Percentiles rank a stretch among this genome's conserved stretches.
Conservation (phyloP, 2,797 vertebrate genomes). For the Cyprinodon diabolis region DNA sequence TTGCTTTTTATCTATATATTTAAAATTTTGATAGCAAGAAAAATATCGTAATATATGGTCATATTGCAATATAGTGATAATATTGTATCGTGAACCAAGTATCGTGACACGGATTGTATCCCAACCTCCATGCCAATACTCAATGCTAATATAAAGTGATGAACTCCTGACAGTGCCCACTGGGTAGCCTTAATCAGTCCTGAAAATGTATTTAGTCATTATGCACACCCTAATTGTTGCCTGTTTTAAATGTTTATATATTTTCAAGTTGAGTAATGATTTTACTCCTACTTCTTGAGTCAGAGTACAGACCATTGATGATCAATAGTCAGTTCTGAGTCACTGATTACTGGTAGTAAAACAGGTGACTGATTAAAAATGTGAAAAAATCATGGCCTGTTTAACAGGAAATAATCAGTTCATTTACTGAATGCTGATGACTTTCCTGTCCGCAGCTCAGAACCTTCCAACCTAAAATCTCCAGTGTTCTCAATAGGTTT, state of each 20-base stretch:
- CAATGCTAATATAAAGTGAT: slow-evolving; percentile 1
- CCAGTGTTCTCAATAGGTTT: slow-evolving; percentile 16
- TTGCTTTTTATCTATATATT: no score
- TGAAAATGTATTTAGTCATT: slow-evolving; percentile 36
- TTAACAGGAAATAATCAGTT: slow-evolving; percentile 19
- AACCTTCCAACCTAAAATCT: background rate
- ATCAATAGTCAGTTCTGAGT: slow-evolving; percentile 46
- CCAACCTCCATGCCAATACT: no score
- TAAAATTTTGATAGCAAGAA: no score
- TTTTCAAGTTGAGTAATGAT: slow-evolving; percentile 19
- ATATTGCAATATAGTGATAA: no score
- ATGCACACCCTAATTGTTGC: slow-evolving; percentile 45
- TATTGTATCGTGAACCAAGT: no score
- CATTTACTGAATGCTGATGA: slow-evolving; percentile 9
- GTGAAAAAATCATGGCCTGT: slow-evolving; percentile 22
- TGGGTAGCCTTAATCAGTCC: slow-evolving; percentile 29
- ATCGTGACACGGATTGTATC: no score
- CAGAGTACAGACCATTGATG: slow-evolving; percentile 19
- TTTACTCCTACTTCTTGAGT: slow-evolving; percentile 28
- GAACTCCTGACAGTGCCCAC: slow-evolving; percentile 15
- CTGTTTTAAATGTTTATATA: slow-evolving; percentile 4
- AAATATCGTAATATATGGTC: no score
- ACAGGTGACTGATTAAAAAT: slow-evolving; percentile 22
- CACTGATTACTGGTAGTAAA: slow-evolving; percentile 54
- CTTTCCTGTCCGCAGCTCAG: slow-evolving; percentile 2